Evolutionary conservation across 1,140 invertebrate species (phyloP).

Genomic region (Sesamia nonagrioides): DNA sequence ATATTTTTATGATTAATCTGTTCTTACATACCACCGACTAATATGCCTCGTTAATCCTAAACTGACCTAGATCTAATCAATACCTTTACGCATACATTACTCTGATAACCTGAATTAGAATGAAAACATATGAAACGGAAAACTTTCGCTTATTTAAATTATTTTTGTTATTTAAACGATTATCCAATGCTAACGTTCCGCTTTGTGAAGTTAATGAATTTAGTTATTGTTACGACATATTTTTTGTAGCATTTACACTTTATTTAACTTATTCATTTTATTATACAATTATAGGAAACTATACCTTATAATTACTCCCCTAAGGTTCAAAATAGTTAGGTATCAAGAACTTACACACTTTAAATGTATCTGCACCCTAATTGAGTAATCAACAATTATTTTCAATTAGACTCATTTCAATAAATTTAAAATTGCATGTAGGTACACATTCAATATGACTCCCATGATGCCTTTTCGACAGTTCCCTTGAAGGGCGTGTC

Average conservation of each 20-base stretch:
- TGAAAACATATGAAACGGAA: conserved; percentile 8
- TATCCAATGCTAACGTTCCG: conserved; percentile 53
- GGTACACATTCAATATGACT: no score
- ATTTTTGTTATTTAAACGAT: conserved; percentile 50
- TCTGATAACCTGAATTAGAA: not conserved
- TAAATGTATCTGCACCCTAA: no score
- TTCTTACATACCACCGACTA: not conserved
- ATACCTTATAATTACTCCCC: no score
- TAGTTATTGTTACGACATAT: conserved; percentile 11
- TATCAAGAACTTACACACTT: no score
- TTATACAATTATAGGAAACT: not conserved
- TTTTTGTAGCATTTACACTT: not conserved
- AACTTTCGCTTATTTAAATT: conserved; percentile 61
- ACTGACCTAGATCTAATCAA: not conserved
- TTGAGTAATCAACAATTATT: no score
- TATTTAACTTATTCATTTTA: not conserved
- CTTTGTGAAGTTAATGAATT: not conserved
- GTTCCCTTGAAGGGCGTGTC: no score
- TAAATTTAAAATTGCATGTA: no score
- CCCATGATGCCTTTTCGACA: no score
- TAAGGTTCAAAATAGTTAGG: no score
- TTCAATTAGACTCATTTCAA: no score
- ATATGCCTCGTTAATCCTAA: not conserved
- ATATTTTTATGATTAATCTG: not conserved
- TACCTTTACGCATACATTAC: conserved; percentile 6